Evolutionary conservation across 2,888 invertebrate genomes (phyloP).

Genomic region (Molorchus minor): DNA sequence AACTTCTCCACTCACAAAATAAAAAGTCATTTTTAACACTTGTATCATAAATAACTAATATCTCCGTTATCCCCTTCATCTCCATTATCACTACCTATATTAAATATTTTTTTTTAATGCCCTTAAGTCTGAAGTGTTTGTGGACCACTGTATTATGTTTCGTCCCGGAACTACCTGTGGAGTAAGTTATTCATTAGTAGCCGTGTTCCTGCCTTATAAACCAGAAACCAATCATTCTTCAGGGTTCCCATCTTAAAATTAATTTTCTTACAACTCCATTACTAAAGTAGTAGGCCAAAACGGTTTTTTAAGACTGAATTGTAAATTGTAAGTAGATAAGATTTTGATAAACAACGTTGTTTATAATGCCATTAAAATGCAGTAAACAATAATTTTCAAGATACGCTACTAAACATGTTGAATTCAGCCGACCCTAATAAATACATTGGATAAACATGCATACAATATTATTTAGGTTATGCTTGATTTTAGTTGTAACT

Average conservation of each 20-base stretch:
- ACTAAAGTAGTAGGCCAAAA: neutral
- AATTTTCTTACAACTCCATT: too few relatives aligned
- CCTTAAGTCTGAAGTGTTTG: neutral
- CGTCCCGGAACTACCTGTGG: neutral
- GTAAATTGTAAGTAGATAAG: neutral
- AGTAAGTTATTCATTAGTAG: neutral
- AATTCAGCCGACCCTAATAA: neutral
- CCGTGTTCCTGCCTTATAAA: neutral
- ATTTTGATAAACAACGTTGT: neutral
- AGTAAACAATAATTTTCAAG: neutral
- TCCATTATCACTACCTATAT: too few relatives aligned
- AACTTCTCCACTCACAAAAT: too few relatives aligned
- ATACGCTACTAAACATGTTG: neutral
- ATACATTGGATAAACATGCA: neutral
- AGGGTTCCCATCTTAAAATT: neutral
- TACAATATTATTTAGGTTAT: neutral
- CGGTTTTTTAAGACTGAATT: neutral
- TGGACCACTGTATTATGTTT: neutral
- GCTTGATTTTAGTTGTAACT: neutral
- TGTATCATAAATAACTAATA: too few relatives aligned
- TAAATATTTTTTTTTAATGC: too few relatives aligned
- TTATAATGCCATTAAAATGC: neutral
- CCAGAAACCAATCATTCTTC: neutral
- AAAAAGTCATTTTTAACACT: too few relatives aligned
- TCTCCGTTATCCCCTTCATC: too few relatives aligned